These are phyloP conservation scores for Lamprotornis superbus DNA, from an alignment of 2,113 vertebrate species.

Conservation along the genomic window DNA sequence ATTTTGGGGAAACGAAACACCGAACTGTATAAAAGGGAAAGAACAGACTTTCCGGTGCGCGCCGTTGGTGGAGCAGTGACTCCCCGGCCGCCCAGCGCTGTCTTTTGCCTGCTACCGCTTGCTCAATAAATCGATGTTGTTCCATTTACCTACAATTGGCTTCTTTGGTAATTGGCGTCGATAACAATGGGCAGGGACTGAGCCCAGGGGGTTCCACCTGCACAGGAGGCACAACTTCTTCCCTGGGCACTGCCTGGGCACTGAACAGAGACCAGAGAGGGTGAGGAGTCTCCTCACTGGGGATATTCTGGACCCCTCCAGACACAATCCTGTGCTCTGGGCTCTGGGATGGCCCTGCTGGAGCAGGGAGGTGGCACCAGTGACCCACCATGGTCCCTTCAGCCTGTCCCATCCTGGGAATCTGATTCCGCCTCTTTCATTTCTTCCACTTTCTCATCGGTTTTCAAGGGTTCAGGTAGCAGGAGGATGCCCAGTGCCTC, in stretches of 20 bases:
- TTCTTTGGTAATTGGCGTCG: too few species aligned
- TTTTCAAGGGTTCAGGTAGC: not conserved
- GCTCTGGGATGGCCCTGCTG: not conserved
- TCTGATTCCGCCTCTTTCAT: not conserved
- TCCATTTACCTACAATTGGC: too few species aligned
- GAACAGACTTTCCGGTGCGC: too few species aligned
- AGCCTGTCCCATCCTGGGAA: not conserved
- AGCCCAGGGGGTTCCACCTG: not conserved
- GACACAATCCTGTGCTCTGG: not conserved
- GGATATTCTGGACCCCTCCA: rapidly evolving
- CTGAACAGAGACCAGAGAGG: not conserved
- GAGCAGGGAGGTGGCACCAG: not conserved
- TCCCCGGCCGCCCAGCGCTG: too few species aligned
- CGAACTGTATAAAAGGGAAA: too few species aligned
- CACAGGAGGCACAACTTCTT: not conserved
- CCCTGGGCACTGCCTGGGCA: not conserved
- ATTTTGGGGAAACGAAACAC: too few species aligned
- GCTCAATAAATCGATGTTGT: too few species aligned
- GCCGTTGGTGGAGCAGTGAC: too few species aligned
- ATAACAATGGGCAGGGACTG: too few species aligned
- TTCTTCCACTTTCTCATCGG: not conserved
- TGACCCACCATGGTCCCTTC: rapidly evolving
- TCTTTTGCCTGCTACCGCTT: too few species aligned
- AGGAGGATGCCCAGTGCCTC: not conserved
- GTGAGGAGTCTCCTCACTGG: not conserved